Percentiles rank a stretch among this genome's conserved stretches.
Conservation (phyloP, 2,888 invertebrate species). For the Diloba caeruleocephala region DNA sequence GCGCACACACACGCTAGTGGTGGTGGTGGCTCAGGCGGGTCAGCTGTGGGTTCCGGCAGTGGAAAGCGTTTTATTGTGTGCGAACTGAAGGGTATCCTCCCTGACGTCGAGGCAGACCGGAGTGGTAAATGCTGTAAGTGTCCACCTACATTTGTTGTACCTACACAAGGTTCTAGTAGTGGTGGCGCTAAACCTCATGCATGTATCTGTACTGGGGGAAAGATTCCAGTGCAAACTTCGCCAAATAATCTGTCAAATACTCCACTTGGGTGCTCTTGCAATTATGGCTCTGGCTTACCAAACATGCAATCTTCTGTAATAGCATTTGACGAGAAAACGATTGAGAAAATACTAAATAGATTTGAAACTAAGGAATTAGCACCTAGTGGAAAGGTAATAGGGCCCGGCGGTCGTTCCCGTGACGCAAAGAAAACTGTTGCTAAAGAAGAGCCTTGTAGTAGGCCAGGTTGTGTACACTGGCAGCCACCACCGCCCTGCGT, state of each 20-base stretch:
- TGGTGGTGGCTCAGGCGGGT: conserved; percentile 59
- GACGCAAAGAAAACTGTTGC: conserved; percentile 53
- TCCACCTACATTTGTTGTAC: conserved; percentile 48
- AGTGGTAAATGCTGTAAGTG: conserved; percentile 82
- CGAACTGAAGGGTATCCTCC: conserved; percentile 78
- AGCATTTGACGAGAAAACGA: conserved; percentile 69
- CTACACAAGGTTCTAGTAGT: conserved; percentile 34
- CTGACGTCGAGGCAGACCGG: conserved; percentile 64
- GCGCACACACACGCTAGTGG: conserved; percentile 67
- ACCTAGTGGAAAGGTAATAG: conserved; percentile 50
- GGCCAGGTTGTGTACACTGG: conserved; percentile 78
- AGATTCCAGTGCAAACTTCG: conserved; percentile 19
- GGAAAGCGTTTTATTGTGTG: conserved; percentile 84
- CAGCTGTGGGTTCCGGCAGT: conserved; percentile 58
- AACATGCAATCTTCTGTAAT: conserved; percentile 58
- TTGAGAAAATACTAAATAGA: conserved; percentile 64
- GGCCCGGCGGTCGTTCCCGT: conserved; percentile 63
- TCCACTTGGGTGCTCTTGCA: conserved; percentile 55
- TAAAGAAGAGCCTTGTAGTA: conserved; percentile 74
- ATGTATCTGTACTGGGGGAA: conserved; percentile 47
- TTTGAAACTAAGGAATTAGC: conserved; percentile 68
- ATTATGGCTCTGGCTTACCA: conserved; percentile 39
- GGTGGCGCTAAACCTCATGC: conserved; percentile 27
- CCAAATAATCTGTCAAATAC: conserved; percentile 13
- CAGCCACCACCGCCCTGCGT: conserved; percentile 80